phyloP scores from a whole-genome alignment of 2,888 invertebrate genomes.

The Habrosyne pyritoides region DNA sequence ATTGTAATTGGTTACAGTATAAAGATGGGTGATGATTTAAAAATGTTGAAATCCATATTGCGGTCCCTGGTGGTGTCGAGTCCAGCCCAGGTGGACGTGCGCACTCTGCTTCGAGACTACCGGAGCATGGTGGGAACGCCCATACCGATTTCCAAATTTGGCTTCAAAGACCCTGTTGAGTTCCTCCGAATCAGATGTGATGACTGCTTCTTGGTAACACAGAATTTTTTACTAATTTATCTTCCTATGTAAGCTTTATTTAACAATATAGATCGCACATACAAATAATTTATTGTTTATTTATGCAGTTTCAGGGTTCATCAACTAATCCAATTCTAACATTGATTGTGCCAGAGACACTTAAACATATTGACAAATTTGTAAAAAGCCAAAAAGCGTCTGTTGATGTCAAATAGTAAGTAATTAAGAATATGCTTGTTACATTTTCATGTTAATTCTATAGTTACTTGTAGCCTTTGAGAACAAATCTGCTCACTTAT shows the following conservation, averaged over 20 bases:
- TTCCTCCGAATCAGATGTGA: constrained; percentile 63
- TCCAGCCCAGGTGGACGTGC: constrained; percentile 60
- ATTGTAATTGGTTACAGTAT: constrained; percentile 1
- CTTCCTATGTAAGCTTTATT: background rate
- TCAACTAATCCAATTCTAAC: constrained; percentile 59
- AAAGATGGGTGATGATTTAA: constrained; percentile 60
- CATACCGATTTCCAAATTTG: constrained; percentile 56
- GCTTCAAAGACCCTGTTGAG: constrained; percentile 53
- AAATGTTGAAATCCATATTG: constrained; percentile 56
- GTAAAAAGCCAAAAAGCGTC: constrained; percentile 63
- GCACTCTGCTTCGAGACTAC: constrained; percentile 63
- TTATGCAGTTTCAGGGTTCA: constrained; percentile 56
- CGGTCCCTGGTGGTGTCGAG: constrained; percentile 72
- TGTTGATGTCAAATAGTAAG: constrained; percentile 57
- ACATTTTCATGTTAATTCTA: too few species aligned
- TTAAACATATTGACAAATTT: constrained; percentile 73
- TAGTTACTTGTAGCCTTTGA: background rate
- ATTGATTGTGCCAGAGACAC: constrained; percentile 62
- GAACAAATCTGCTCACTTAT: too few species aligned
- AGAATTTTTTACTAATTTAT: background rate
- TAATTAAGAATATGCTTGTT: too few species aligned
- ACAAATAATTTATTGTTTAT: constrained; percentile 2
- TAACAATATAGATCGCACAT: background rate
- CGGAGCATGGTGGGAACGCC: constrained; percentile 56
- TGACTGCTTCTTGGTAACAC: constrained; percentile 68